Evolutionary conservation across 53 echinoderm and acorn worm species (phyloP), one percentile per base, ranked within the genome.

Genomic region (Glandiceps talaboti): DNA sequence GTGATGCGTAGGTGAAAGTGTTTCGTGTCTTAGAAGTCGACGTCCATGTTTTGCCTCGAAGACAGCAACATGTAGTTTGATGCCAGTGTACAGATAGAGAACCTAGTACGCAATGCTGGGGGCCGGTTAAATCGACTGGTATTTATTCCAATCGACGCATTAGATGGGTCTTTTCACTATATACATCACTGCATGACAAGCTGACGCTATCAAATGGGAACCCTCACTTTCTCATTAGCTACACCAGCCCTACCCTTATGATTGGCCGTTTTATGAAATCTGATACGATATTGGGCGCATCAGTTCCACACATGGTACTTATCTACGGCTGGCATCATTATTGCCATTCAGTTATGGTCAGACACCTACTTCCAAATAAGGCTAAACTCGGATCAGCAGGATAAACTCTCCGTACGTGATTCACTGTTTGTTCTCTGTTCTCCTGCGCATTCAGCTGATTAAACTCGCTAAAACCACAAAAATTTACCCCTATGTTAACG

Each of bases 191-290:
- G 64, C 20, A 45, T 45, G 64, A 45, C 64, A 32, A 78, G 32
- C 79, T 78, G 79, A 26, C 26, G 32, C 29, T 31, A 32, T 78
- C 31, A 78, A 78, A 32, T 78, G 32, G 32, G 31, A 31, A 1
- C 79, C 27, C 79, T 31, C 32, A 78, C 31, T 32, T 78, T 78
- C 31, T 27, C 79, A 78, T 32, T 78, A 45, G 64, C 64, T 20
- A 6, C 64, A 20, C 64, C 64, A 45, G 64, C 20, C 20, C 20
- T 6, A 12, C 64, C 20, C 20, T 12, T 6, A 6, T 45, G 64
- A 45, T 45, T 45, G 64, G 64, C 64, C 64, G 20, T 45, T 45
- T 45, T 12, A 45, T 45, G 64, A 45, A 45, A 45, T 45, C 20
- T 45, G 64, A 45, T 20, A 45, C 64, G 64, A 45, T 6, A 6